Evolutionary conservation across 2,888 invertebrate genomes (phyloP).

Genomic region (Euplexia lucipara): DNA sequence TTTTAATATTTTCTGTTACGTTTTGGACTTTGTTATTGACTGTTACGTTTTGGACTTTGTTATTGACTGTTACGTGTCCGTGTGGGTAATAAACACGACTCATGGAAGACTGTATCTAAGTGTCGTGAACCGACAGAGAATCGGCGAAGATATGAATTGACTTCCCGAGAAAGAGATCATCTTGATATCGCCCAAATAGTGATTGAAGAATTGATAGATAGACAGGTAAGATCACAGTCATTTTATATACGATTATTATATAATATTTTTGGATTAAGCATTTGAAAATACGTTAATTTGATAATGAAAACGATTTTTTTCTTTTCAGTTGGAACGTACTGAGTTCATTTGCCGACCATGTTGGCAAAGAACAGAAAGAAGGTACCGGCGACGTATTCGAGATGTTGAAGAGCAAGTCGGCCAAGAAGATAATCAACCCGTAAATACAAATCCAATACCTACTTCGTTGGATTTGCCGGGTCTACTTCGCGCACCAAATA

Average conservation of each 20-base stretch:
- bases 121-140: background rate
- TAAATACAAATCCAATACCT: slow-evolving; percentile 2
- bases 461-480: slow-evolving; percentile 15
- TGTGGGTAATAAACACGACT: no score
- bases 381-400: slow-evolving; percentile 23
- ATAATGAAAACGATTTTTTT: no score
- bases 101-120: slow-evolving; percentile 3
- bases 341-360: slow-evolving; percentile 37
- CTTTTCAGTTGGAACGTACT: slow-evolving; percentile 7
- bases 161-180: slow-evolving; percentile 22
- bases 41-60: no score
- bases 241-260: no score
- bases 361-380: slow-evolving; percentile 40
- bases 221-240: no score
- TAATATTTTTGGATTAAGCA: no score
- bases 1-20: no score
- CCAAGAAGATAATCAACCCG: slow-evolving; percentile 10
- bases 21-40: no score
- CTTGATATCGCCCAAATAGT: slow-evolving; percentile 29
- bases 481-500: slow-evolving; percentile 37
- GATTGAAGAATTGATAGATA: slow-evolving; percentile 21
- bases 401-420: slow-evolving; percentile 9
- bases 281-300: no score
- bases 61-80: no score
- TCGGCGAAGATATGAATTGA: slow-evolving; percentile 28